Evolutionary conservation across 1,140 invertebrate species (phyloP).

Genomic region (Antheraea mylitta): DNA sequence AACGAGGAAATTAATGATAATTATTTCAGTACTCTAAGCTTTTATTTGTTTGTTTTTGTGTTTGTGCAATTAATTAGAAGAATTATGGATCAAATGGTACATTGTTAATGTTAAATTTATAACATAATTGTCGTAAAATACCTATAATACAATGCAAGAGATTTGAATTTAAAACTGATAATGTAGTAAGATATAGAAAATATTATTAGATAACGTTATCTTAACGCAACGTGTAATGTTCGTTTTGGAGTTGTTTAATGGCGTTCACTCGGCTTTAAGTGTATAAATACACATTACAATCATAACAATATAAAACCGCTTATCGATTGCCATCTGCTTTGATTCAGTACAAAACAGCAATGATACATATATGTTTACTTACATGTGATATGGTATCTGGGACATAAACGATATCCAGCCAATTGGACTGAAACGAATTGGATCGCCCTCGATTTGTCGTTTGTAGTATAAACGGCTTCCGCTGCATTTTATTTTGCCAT

Average conservation of each 20-base stretch:
- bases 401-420: conserved; percentile 69
- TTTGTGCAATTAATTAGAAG: no score
- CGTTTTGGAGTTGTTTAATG: not conserved
- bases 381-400: conserved; percentile 54
- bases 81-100: no score
- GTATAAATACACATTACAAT: conserved; percentile 5
- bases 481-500: conserved; percentile 61
- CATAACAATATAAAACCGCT: conserved; percentile 30
- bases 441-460: conserved; percentile 72
- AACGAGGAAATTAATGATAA: no score
- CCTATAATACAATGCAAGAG: no score
- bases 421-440: conserved; percentile 77
- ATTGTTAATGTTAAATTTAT: no score
- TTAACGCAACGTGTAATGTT: not conserved
- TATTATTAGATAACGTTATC: not conserved
- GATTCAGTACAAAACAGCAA: conserved; percentile 45
- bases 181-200: no score
- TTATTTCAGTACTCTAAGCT: no score
- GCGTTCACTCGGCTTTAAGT: not conserved
- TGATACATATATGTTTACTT: conserved; percentile 33
- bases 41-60: no score
- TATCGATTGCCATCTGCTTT: conserved; percentile 43
- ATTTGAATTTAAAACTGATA: no score
- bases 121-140: no score
- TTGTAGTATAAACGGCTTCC: conserved; percentile 54